Base-by-base conservation (phyloP, 2,888 invertebrate genomes). In the Thecophora atra region DNA sequence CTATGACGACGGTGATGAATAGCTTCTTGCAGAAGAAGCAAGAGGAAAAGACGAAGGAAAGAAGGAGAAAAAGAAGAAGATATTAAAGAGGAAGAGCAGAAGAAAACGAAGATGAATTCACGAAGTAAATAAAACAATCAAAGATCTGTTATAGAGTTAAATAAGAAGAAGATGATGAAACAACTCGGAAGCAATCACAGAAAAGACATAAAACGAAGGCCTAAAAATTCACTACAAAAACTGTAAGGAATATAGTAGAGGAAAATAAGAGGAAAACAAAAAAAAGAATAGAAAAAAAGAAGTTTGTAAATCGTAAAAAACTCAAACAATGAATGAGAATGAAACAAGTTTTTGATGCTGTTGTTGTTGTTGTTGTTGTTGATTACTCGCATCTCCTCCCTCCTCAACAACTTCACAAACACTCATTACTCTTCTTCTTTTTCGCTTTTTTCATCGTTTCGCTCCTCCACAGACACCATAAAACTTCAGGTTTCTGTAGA, bases 321-420 rank as follows among this genome's bases (percentile, higher is more conserved):
- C 17, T 4, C 24, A 58, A 58, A 58, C 58, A 58, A 58, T 58
- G 58, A 58, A 58, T 58, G 58, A 28, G 58, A 26, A 28, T 13
- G 15, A 15, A 26, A 58, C 26, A 24, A 58, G 58, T 58, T 58
- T 7, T 58, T 54, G 19, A 8, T n/a, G 19, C n/a, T 58, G 26
- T 58, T 54, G 19, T 19, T n/a, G 19, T 24, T 54, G 21, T 37
- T 11, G 37, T n/a, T n/a, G 37, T 37, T 37, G 28, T 28, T 26
- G 17, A 28, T 19, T 44, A 26, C 8, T 52, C 52, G 52, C 66
- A 17, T n/a, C 66, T 28, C 37, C 28, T 17, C 19, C 11, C 15
- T 26, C 30, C 30, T 47, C 47, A 17, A 6, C 47, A 6, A 11
- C 30, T 8, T 6, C 5, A 6, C n/a, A 47, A 47, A 6, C 47